Conservation (phyloP, 2,888 invertebrate genomes). For the Trissoscelio sp. region DNA sequence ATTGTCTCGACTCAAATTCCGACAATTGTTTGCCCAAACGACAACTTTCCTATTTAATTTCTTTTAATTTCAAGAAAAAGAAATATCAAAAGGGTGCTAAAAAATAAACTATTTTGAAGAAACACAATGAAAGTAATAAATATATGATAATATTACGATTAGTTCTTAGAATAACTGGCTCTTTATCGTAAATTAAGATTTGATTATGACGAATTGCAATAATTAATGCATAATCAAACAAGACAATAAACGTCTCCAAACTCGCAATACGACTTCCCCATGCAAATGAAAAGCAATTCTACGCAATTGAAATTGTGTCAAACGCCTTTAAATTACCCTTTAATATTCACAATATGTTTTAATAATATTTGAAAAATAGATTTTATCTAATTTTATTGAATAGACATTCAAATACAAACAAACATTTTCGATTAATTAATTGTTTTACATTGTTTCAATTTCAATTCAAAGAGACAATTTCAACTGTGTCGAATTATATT, state of each 20-base stretch:
- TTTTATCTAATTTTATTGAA: no score
- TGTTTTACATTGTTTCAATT: no score
- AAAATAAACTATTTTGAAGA: constrained; percentile 13
- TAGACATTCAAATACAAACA: no score
- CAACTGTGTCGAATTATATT: no score
- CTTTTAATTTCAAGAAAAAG: neutral
- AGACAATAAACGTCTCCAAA: constrained; percentile 46
- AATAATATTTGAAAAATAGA: no score
- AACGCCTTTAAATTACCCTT: no score
- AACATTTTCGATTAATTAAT: no score
- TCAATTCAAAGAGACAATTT: no score
- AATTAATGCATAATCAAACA: constrained; percentile 51
- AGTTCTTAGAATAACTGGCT: constrained; percentile 26
- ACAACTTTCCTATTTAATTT: constrained; percentile 27
- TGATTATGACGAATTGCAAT: constrained; percentile 54
- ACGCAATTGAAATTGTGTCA: no score
- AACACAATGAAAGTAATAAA: constrained; percentile 61
- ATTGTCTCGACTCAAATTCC: neutral
- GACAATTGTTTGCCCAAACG: neutral
- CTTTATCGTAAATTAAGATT: constrained; percentile 44
- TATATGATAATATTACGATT: constrained; percentile 38
- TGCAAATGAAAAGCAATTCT: no score
- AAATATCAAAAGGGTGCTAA: neutral
- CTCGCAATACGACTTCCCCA: constrained; percentile 41
- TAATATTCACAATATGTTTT: no score